Conservation (phyloP, 2,888 invertebrate species). For the Drosophila austrosaltans region DNA sequence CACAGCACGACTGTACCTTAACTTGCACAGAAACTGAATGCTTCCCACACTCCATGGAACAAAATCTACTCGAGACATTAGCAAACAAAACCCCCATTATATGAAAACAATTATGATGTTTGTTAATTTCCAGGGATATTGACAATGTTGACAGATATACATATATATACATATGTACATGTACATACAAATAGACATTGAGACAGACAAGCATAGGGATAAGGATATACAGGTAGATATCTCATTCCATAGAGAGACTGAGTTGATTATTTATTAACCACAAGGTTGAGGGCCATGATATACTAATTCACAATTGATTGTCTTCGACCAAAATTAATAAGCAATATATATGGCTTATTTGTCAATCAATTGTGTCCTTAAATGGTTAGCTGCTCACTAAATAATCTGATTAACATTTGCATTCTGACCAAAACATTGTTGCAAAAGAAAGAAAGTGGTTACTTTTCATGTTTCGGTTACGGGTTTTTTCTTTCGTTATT, state of each 20-base stretch:
- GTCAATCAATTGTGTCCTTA: slow-evolving; percentile 8
- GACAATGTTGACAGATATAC: slow-evolving; percentile 19
- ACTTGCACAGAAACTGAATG: slow-evolving; percentile 22
- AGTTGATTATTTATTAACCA: slow-evolving; percentile 53
- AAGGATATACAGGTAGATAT: neutral
- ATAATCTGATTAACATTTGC: slow-evolving; percentile 5
- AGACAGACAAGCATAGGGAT: too few relatives aligned
- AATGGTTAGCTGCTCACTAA: slow-evolving; percentile 11
- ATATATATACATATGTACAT: neutral
- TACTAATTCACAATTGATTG: slow-evolving; percentile 44
- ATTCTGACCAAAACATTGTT: neutral
- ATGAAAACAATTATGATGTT: slow-evolving; percentile 48
- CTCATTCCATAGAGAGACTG: slow-evolving; percentile 2
- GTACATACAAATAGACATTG: neutral
- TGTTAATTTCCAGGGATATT: slow-evolving; percentile 37
- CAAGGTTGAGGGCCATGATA: neutral
- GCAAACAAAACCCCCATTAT: slow-evolving; percentile 37
- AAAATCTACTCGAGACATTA: slow-evolving; percentile 33
- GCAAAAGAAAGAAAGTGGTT: neutral
- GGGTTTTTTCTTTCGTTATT: too few relatives aligned
- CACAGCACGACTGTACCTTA: slow-evolving; percentile 23
- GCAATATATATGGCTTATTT: slow-evolving; percentile 25
- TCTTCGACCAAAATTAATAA: slow-evolving; percentile 35
- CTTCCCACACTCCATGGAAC: slow-evolving; percentile 22
- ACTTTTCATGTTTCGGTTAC: neutral